Evolutionary conservation across 1,140 invertebrate species (phyloP), one percentile per base, ranked within the genome.

Genomic region (Lasioglossum baleicum): DNA sequence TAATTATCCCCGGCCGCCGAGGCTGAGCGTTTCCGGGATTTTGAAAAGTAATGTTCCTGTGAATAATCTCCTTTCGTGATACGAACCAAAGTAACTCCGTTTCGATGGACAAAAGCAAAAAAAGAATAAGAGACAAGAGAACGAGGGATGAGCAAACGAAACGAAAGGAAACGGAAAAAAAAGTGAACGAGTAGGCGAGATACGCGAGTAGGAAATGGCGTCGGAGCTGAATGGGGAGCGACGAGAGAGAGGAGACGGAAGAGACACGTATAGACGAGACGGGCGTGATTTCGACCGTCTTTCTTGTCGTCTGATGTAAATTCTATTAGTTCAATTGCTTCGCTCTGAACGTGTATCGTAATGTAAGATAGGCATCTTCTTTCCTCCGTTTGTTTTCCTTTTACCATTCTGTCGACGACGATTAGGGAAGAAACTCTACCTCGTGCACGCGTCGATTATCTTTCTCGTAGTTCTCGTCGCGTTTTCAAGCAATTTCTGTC

Each of bases 31-130:
- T 73, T n/a, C 20, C 72, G 72, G 76, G 51, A 73, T 73, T 61
- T 81, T 71, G 82, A 84, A 35, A 82, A 84, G 73, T 84, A 85
- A 84, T 80, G 82, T 85, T 84, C 82, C 82, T 85, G 83, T 81
- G 83, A 85, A 84, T 85, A 84, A 78, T 81, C 58, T 84, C 83
- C 69, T 85, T 85, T 81, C 82, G 83, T 84, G 82, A 85, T 85
- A 85, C 71, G 82, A 85, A 85, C 83, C 83, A 85, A 85, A 84
- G 83, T 84, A 58, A 75, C 61, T 61, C 67, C 65, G 42, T 83
- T 75, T 72, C 83, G 44, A 48, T 48, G 44, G 44, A 48, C 44
- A 48, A 48, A 48, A 48, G 44, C 2, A 48, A 48, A 48, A 44
- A 44, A 48, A 13, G 44, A 67, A 71, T 51, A 17, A 10, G 48